Conservation (phyloP, 2,888 invertebrate species). For the Caenorhabditis zanzibari region DNA sequence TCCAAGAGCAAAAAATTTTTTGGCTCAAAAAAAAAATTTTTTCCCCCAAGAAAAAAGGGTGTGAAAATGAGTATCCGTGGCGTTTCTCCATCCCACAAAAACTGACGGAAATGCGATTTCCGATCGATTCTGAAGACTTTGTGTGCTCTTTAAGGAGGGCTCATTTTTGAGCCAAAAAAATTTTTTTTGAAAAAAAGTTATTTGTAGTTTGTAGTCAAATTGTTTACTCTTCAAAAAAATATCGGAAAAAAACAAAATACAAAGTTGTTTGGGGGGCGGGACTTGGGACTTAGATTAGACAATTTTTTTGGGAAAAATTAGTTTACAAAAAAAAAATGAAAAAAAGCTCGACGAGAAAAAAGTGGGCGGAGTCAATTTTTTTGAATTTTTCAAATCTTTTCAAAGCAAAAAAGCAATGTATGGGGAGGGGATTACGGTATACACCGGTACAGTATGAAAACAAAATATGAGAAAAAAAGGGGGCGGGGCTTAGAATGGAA, state of each 20-base stretch:
- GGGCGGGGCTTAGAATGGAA: constrained; percentile 17
- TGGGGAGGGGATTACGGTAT: constrained; percentile 34
- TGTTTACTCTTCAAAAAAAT: constrained; percentile 6
- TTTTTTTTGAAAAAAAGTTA: not conserved
- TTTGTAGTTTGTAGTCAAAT: not conserved
- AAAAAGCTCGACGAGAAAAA: not conserved
- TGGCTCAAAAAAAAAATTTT: no score
- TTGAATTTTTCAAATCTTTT: not conserved
- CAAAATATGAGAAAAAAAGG: constrained; percentile 22
- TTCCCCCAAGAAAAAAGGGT: not conserved
- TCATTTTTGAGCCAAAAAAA: not conserved
- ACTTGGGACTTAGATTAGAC: not conserved
- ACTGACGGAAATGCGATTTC: constrained; percentile 33
- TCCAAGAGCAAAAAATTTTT: no score
- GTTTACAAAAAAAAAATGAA: not conserved
- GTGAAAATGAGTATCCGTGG: not conserved
- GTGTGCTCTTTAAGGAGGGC: no score
- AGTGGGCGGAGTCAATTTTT: not conserved
- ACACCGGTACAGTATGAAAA: constrained; percentile 65
- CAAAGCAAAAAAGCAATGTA: not conserved
- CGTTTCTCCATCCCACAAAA: no score
- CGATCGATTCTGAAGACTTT: constrained; percentile 12
- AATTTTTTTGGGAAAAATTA: not conserved
- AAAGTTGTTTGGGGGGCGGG: not conserved
- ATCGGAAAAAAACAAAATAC: no score